phyloP scores from a whole-genome alignment of 2,797 vertebrate genomes.

The Rhyacichthys aspro region DNA sequence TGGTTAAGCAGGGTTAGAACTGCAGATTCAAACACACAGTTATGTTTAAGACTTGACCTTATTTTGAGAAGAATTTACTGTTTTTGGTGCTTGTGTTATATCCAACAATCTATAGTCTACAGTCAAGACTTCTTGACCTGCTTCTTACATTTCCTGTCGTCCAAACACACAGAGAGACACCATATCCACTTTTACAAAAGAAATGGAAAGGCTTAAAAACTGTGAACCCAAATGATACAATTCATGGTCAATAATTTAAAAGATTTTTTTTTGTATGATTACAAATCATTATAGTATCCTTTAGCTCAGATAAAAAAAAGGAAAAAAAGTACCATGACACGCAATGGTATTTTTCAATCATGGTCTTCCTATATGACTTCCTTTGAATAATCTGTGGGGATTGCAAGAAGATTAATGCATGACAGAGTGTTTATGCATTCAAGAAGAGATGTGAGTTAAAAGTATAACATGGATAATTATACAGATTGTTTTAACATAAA shows the following conservation, averaged over 20 bases:
- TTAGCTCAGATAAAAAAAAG: constrained; percentile 16
- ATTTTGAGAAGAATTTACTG: too few relatives aligned
- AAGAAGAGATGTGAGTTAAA: background rate
- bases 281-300: background rate
- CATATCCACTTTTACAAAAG: too few relatives aligned
- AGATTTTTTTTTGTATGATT: background rate
- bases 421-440: constrained; percentile 2
- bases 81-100: too few relatives aligned
- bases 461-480: background rate
- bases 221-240: too few relatives aligned
- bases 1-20: background rate
- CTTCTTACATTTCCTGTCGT: too few relatives aligned
- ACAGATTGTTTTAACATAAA: background rate
- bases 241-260: too few relatives aligned
- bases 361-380: constrained; percentile 36
- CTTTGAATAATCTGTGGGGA: constrained; percentile 53
- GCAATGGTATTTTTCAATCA: constrained; percentile 30
- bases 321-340: constrained; percentile 8
- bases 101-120: too few relatives aligned
- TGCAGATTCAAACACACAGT: too few relatives aligned
- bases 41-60: too few relatives aligned
- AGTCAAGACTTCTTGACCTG: too few relatives aligned
- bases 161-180: too few relatives aligned
- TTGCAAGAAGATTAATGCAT: constrained; percentile 55
- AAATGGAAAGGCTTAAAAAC: too few relatives aligned